Evolutionary conservation across 2,113 vertebrate genomes (phyloP).

Genomic region (Syngnathus floridae): DNA sequence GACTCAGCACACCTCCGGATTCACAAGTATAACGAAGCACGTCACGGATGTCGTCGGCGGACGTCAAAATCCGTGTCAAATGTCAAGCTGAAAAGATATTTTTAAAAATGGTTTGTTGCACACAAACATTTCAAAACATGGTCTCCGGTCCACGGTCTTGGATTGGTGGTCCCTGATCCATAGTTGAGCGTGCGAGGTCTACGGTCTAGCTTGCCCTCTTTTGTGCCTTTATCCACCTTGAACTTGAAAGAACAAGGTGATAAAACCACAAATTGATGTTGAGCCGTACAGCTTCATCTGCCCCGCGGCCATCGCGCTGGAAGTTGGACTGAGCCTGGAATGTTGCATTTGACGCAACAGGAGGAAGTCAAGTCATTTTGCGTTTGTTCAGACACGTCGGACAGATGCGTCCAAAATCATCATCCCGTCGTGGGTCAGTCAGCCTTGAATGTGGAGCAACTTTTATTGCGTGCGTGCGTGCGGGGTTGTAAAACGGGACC

Average conservation of each 20-base stretch:
- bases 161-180: background rate
- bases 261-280: background rate
- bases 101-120: background rate
- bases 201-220: background rate
- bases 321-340: background rate
- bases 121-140: background rate
- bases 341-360: background rate
- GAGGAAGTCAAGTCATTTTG: background rate
- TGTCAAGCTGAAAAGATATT: background rate
- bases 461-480: background rate
- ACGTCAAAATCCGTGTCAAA: background rate
- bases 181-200: no score
- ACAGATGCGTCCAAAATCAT: background rate
- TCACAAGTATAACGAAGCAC: constrained; percentile 1
- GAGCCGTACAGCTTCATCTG: background rate
- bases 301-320: background rate
- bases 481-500: no score
- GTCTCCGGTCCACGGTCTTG: background rate
- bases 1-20: constrained; percentile 33
- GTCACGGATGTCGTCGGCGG: constrained; percentile 6
- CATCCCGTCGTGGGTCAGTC: background rate
- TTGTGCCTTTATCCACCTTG: background rate
- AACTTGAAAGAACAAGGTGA: background rate
- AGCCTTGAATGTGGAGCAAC: background rate
- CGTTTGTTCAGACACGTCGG: background rate